Base-by-base conservation (phyloP, 2,888 invertebrate genomes). In the Diaphora mendica region DNA sequence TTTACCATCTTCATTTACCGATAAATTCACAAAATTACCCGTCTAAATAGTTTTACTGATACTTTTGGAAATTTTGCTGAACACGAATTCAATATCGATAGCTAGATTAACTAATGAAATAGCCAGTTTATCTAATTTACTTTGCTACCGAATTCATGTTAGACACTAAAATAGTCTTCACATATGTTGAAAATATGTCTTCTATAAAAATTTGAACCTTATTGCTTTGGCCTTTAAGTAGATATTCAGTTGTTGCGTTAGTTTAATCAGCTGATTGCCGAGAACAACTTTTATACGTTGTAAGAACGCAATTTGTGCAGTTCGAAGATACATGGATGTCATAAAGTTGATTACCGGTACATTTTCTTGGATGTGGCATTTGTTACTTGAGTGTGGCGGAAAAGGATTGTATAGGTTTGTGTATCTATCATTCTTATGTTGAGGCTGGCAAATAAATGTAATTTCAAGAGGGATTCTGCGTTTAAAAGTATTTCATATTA, bases 271-370 rank as follows among this genome's bases (percentile, higher is more conserved):
- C 82, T 86, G 85, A 85, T 82, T 82, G 85, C 86, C 69, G 78
- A 76, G 84, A 85, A 85, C 86, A 91, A 91, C 88, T 92, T 92
- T 92, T 92, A 91, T 92, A 89, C 85, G 87, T 87, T 89, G 89
- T 91, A 90, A 89, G 90, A 91, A 90, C 87, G 88, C 88, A 89
- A 91, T 91, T 91, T 90, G 86, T 88, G 89, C 87, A 87, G 78
- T 85, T 85, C 84, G 84, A 84, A 83, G 82, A 84, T 79, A 84
- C 84, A 84, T 80, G 78, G 78, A 84, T 82, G 84, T 84, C 80
- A 79, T 82, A 84, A 85, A 80, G 72, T 85, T 84, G 83, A 83
- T 84, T 85, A 79, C 80, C 20, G 71, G 74, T 77, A 74, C 75
- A 78, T 79, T 77, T 80, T 76, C 70, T 64, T 80, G 76, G 84